Base-by-base conservation (phyloP, 2,113 vertebrate species). In the Erpornis zantholeuca region DNA sequence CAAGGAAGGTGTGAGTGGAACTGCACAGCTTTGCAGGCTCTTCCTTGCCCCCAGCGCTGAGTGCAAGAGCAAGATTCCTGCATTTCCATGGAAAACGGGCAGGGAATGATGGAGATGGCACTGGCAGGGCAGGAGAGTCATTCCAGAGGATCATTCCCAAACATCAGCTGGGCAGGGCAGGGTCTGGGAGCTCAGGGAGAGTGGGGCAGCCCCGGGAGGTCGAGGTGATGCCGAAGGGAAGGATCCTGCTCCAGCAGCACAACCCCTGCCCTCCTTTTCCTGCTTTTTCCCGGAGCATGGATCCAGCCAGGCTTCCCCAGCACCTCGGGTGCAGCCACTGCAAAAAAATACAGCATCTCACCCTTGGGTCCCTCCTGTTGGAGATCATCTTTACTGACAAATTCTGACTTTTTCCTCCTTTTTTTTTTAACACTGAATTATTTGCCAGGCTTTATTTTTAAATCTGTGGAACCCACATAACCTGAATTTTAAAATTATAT, bases 371-470 rank as follows among this genome's bases (percentile, higher is more conserved):
- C 36, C 23, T 17, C 14, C 23, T 25, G 49, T 8, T 45, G 44
- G 35, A n/a, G 15, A 11, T 10, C 8, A 19, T 22, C 63, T 57
- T 45, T 42, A 20, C 15, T 49, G 35, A 33, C 4, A 6, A 28
- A 4, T 12, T 66, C 42, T 40, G 54, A 18, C 29, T 31, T 18
- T 7, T 9, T 15, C 1, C 11, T 45, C 11, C 7, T 19, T 10
- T 6, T 16, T 35, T n/a, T 56, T 61, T 57, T 21, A 8, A 42
- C 22, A 53, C 25, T 45, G 25, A 44, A 54, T 80, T 66, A 56
- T 68, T 76, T 79, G 29, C 61, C 72, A 91, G 57, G 59, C 12
- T 94, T 91, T 80, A 85, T 92, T 92, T 95, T 86, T 86, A 64
- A 79, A 79, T 29, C 66, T 18, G 49, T 68, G 84, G 77, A 86